These are phyloP conservation scores for Galeopsomyia nigrocyanea DNA, from an alignment of 2,888 invertebrate genomes.

Conservation along the genomic window DNA sequence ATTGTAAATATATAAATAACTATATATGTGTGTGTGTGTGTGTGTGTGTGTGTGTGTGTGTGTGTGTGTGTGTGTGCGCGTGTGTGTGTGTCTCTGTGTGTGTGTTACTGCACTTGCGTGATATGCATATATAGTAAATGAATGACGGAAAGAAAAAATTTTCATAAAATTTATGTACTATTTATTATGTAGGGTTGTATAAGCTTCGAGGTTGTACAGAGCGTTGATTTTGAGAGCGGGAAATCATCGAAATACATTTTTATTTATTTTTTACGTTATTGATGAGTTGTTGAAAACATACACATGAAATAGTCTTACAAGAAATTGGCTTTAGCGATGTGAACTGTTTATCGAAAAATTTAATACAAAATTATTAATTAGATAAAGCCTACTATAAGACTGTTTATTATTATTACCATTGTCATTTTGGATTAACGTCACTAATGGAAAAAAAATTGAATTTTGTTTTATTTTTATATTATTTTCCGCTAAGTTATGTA, in stretches of 20 bases:
- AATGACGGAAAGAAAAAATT: constrained; percentile 56
- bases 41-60: too few species aligned
- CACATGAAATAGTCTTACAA: too few species aligned
- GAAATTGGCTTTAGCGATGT: too few species aligned
- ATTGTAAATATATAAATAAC: constrained; percentile 6
- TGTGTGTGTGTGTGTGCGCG: too few species aligned
- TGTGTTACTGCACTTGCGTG: constrained; percentile 51
- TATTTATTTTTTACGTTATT: constrained; percentile 30
- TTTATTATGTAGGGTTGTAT: constrained; percentile 57
- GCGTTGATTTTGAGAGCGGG: constrained; percentile 52
- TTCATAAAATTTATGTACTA: constrained; percentile 53
- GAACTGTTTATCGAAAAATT: background rate
- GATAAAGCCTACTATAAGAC: constrained; percentile 61
- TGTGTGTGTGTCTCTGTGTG: background rate
- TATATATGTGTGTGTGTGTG: too few species aligned
- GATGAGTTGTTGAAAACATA: background rate
- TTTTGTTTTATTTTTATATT: constrained; percentile 50
- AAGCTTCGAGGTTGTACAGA: constrained; percentile 53
- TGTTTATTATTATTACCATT: constrained; percentile 57
- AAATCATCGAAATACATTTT: constrained; percentile 46
- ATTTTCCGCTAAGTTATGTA: constrained; percentile 47
- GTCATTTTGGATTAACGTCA: background rate
- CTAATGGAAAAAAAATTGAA: constrained; percentile 44
- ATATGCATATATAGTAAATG: constrained; percentile 50
- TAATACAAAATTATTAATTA: background rate